A percentile compares a stretch with the other conserved stretches of the same genome.
These are phyloP conservation scores for Grapholita molesta DNA, from an alignment of 1,140 invertebrate genomes.

Conservation along the genomic window DNA sequence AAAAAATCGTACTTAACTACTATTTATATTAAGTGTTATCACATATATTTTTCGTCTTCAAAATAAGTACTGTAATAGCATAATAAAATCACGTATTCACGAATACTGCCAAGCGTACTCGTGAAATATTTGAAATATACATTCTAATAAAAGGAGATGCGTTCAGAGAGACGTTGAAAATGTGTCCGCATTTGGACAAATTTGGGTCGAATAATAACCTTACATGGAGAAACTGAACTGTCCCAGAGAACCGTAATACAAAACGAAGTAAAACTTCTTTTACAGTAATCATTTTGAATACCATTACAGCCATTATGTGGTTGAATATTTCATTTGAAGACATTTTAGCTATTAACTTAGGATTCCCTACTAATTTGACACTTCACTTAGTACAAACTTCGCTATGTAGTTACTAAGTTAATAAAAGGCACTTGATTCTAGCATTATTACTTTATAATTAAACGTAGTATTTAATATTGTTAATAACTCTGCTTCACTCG, in stretches of 20 bases:
- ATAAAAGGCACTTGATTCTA: too few relatives aligned
- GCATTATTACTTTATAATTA: too few relatives aligned
- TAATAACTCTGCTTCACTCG: too few relatives aligned
- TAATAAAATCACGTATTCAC: conserved; percentile 21
- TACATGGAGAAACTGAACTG: conserved; percentile 48
- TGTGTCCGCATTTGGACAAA: conserved; percentile 60
- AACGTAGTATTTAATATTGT: too few relatives aligned
- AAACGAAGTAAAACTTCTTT: conserved; percentile 44
- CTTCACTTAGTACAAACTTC: too few relatives aligned
- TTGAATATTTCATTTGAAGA: background rate
- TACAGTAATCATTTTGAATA: conserved; percentile 40
- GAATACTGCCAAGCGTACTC: conserved; percentile 29
- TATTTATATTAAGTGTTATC: too few relatives aligned
- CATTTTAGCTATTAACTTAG: too few relatives aligned
- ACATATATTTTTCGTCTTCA: too few relatives aligned
- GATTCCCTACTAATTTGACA: too few relatives aligned
- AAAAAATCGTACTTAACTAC: too few relatives aligned
- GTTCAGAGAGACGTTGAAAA: conserved; percentile 50
- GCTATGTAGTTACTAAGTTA: too few relatives aligned
- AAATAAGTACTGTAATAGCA: too few relatives aligned
- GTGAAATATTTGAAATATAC: conserved; percentile 54
- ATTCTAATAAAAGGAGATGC: conserved; percentile 57
- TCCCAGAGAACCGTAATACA: conserved; percentile 52
- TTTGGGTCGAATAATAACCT: conserved; percentile 59
- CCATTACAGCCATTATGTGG: background rate